Evolutionary conservation across 1,140 invertebrate genomes (phyloP).

Genomic region (Limonius californicus): DNA sequence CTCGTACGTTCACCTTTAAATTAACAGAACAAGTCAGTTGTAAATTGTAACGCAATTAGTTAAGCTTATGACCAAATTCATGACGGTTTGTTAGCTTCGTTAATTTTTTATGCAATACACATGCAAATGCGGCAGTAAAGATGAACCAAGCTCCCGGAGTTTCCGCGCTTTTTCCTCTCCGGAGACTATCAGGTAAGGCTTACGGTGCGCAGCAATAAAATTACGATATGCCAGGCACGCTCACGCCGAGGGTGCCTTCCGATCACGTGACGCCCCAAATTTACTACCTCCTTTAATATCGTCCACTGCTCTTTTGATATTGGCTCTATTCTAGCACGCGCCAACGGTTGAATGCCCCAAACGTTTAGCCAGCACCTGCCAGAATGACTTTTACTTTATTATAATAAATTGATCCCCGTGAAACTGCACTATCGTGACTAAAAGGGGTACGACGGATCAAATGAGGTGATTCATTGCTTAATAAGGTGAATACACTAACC

Average conservation of each 20-base stretch:
- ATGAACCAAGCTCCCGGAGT: background rate
- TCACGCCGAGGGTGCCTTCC: background rate
- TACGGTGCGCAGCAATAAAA: background rate
- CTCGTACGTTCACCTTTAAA: background rate
- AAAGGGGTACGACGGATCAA: background rate
- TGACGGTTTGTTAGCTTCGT: background rate
- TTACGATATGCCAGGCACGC: background rate
- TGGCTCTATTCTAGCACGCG: background rate
- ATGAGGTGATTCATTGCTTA: background rate
- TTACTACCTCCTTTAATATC: background rate
- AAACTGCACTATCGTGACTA: background rate
- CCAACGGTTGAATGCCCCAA: background rate
- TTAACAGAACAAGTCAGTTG: background rate
- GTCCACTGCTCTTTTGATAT: conserved; percentile 1
- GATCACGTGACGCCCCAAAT: background rate
- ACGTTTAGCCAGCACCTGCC: background rate
- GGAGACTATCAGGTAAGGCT: background rate
- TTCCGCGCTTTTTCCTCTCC: too few relatives aligned
- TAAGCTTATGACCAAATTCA: conserved; percentile 1
- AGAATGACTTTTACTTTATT: background rate
- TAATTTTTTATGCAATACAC: background rate
- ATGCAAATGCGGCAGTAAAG: background rate
- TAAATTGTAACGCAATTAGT: conserved; percentile 1
- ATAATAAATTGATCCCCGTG: background rate
- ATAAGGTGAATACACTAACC: too few relatives aligned